Evolutionary conservation across 1,140 invertebrate species (phyloP).

Genomic region (Psilanteris sp.): DNA sequence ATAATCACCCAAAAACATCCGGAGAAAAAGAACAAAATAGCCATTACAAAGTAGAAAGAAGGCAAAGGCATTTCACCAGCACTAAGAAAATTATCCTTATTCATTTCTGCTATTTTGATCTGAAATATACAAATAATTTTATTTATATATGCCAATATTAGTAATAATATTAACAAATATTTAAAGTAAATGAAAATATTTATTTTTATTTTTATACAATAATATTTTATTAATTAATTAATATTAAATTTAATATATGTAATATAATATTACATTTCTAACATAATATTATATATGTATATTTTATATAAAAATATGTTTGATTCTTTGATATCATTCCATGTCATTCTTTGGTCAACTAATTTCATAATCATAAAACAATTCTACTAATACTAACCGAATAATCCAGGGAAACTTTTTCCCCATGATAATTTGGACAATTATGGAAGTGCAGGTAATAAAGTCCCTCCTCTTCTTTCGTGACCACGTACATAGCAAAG

Average conservation of each 20-base stretch:
- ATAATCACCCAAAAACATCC: slow-evolving; percentile 96
- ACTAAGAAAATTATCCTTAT: slow-evolving; percentile 94
- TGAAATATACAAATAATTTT: slow-evolving; percentile 68
- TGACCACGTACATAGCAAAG: slow-evolving; percentile 90
- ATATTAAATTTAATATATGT: too few species aligned
- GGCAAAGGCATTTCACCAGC: slow-evolving; percentile 98
- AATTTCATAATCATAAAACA: too few species aligned
- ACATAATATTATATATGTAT: not conserved
- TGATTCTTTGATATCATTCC: too few species aligned
- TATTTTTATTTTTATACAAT: too few species aligned
- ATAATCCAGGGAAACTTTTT: slow-evolving; percentile 82
- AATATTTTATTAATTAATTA: too few species aligned
- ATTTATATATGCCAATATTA: not conserved
- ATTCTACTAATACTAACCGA: slow-evolving; percentile 82
- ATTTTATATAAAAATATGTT: not conserved
- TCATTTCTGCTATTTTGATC: slow-evolving; percentile 92
- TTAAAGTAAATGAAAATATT: too few species aligned
- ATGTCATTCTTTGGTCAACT: too few species aligned
- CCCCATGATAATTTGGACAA: slow-evolving; percentile 87
- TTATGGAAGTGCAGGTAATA: slow-evolving; percentile 98
- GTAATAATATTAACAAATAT: too few species aligned
- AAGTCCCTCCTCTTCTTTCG: slow-evolving; percentile 90
- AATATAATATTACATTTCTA: too few species aligned
- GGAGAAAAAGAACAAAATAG: slow-evolving; percentile 92
- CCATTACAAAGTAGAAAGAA: slow-evolving; percentile 94